phyloP scores from a whole-genome alignment of 2,113 vertebrate species.

The Anguilla rostrata region DNA sequence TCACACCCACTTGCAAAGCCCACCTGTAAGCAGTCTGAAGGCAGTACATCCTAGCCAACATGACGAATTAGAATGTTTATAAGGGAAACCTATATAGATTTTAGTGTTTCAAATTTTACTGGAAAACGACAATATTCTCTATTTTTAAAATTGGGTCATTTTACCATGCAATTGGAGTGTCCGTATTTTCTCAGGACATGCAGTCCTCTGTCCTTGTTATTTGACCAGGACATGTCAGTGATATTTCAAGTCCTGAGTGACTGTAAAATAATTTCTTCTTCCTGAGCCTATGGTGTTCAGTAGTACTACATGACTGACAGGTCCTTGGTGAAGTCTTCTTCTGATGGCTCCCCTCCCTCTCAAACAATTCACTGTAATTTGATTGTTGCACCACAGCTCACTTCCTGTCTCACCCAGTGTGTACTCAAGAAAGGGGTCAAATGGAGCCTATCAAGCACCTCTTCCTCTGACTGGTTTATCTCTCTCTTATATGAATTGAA shows the following conservation, averaged over 20 bases:
- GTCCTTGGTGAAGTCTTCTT: background rate
- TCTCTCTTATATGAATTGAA: background rate
- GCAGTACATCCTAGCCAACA: background rate
- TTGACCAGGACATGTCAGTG: background rate
- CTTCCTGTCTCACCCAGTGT: background rate
- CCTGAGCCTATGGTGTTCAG: background rate
- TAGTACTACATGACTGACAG: background rate
- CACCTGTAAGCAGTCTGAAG: background rate
- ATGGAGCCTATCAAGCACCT: no score
- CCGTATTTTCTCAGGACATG: background rate
- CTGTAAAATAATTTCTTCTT: background rate
- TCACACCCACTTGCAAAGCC: slow-evolving; percentile 17
- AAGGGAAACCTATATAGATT: background rate
- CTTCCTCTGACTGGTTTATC: no score
- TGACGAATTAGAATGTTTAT: background rate
- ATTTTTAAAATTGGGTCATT: background rate
- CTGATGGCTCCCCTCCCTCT: background rate
- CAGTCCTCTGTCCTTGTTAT: background rate
- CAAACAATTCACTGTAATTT: background rate
- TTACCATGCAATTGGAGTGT: background rate
- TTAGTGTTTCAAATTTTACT: no score
- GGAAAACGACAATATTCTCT: no score
- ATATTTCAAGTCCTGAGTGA: background rate
- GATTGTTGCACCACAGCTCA: background rate
- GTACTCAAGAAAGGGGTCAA: background rate